phyloP scores from a whole-genome alignment of 2,888 invertebrate genomes.

The Acleris literana region DNA sequence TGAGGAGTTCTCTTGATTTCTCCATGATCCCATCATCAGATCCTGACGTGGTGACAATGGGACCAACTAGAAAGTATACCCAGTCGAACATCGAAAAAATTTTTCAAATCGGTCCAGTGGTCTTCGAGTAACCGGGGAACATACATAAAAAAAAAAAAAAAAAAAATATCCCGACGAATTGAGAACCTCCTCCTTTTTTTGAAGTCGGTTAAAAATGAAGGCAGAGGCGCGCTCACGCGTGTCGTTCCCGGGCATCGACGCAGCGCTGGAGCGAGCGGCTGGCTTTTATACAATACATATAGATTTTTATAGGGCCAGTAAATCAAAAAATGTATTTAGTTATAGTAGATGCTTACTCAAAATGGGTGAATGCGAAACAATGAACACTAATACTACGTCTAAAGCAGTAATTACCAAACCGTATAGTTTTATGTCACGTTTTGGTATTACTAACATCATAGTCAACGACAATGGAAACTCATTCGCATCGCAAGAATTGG shows the following conservation, averaged over 20 bases:
- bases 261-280: slow-evolving; percentile 26
- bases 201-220: too few relatives aligned
- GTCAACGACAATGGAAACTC: slow-evolving; percentile 45
- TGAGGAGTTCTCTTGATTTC: too few relatives aligned
- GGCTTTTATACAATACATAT: slow-evolving; percentile 20
- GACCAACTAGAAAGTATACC: too few relatives aligned
- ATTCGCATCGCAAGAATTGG: slow-evolving; percentile 42
- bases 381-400: slow-evolving; percentile 24
- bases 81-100: too few relatives aligned
- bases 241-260: slow-evolving; percentile 39
- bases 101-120: too few relatives aligned
- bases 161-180: too few relatives aligned
- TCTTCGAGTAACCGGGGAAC: too few relatives aligned
- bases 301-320: slow-evolving; percentile 32
- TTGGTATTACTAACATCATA: slow-evolving; percentile 40
- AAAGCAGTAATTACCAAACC: slow-evolving; percentile 41
- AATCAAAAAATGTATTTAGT: slow-evolving; percentile 33
- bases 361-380: slow-evolving; percentile 31
- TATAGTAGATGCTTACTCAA: slow-evolving; percentile 37
- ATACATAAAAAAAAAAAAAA: too few relatives aligned
- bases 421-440: slow-evolving; percentile 42
- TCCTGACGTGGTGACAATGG: too few relatives aligned
- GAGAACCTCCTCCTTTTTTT: too few relatives aligned
- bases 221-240: slow-evolving; percentile 34
- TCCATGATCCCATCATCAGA: too few relatives aligned